Evolutionary conservation across 2,888 invertebrate genomes (phyloP).

Genomic region (Psylliodes chrysocephalus): DNA sequence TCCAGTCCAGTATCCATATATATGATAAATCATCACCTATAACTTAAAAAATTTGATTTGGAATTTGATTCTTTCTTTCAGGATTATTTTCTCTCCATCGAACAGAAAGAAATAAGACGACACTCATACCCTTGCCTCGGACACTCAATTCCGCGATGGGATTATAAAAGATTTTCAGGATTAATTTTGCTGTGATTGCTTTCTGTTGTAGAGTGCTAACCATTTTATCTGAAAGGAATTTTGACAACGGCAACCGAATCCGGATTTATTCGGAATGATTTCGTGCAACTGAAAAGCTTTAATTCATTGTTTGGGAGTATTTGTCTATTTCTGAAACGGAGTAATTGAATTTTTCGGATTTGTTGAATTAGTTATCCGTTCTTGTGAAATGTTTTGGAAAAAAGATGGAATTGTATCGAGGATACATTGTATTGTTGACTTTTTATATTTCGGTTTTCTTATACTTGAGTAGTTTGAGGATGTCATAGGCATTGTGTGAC

Average conservation of each 20-base stretch:
- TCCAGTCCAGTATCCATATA: no score
- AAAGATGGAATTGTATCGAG: conserved; percentile 8
- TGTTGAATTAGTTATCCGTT: conserved; percentile 13
- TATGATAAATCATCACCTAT: no score
- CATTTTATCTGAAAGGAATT: conserved; percentile 22
- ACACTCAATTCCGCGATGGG: conserved; percentile 22
- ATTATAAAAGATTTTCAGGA: conserved; percentile 34
- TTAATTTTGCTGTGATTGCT: conserved; percentile 34
- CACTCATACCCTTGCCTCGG: background rate
- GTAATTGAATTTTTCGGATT: conserved; percentile 28
- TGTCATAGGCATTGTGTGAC: no score
- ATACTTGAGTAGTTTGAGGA: no score
- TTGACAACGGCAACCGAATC: conserved; percentile 23
- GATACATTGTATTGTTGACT: background rate
- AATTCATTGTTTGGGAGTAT: conserved; percentile 23
- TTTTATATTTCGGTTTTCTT: no score
- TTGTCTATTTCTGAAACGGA: conserved; percentile 20
- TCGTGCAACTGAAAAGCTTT: conserved; percentile 26
- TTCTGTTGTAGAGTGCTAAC: conserved; percentile 27
- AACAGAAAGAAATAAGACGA: background rate
- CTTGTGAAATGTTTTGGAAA: conserved; percentile 8
- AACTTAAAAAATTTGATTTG: no score
- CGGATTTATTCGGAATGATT: conserved; percentile 22
- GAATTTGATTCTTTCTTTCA: background rate
- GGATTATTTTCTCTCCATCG: background rate